Evolutionary conservation across 2,113 vertebrate species (phyloP), one percentile per base, ranked within the genome.

Genomic region (Malaclemys terrapin): DNA sequence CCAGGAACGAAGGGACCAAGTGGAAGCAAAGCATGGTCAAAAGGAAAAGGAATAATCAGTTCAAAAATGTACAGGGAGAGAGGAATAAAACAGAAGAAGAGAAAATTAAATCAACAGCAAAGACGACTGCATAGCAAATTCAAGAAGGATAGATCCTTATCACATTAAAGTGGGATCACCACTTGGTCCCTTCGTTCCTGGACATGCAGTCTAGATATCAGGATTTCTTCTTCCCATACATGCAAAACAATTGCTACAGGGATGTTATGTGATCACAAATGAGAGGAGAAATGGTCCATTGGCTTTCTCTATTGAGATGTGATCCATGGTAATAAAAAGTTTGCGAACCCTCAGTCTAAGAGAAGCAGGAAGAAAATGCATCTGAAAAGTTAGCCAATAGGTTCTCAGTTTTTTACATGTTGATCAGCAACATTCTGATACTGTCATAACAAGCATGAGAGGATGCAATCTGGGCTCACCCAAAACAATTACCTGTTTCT

Each of bases 361-460:
- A 93, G 38, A 94, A 95, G 79, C n/a, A 87, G 85, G 35, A 87
- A 93, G 78, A 65, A 89, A 72, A 75, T 54, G 35, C 88, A 89
- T 92, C 69, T 94, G 92, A 94, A 97, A 90, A 93, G 93, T 57
- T 84, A 82, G 54, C 65, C 76, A 47, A 14, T 69, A 3, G 56
- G 53, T 75, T 57, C 59, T 14, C 53, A 91, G 80, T 45, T 52
- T 95, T 92, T 50, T 83, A 1, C 92, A 92, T 97, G 96, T 97
- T 96, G 96, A 96, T 96, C 88, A 96, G 84, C 97, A 97, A 27
- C 91, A 90, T 97, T 98, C 92, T 97, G 86, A 91, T 97, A 94
- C 72, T 97, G 92, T 97, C 91, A 90, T 95, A 96, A 95, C 93
- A 96, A 93, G 96, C 84, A 94, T 89, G 93, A 95, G 96, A 96